phyloP scores from a whole-genome alignment of 2,888 invertebrate genomes.

The Mactromeris polynyma region DNA sequence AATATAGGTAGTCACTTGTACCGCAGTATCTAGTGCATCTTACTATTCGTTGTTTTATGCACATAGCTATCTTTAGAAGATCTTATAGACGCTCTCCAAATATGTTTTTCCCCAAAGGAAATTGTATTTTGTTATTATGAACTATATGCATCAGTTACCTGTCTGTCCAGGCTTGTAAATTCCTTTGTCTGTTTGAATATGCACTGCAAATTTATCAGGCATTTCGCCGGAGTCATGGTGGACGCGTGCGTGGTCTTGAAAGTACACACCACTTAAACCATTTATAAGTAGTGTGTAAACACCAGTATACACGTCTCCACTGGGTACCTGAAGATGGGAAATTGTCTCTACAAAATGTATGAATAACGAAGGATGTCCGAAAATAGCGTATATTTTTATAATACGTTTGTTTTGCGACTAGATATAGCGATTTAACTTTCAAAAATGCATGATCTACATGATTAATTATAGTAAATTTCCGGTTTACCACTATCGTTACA shows the following conservation, averaged over 20 bases:
- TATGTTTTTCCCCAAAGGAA: too few species aligned
- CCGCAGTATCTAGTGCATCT: neutral
- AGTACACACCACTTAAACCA: slow-evolving; percentile 59
- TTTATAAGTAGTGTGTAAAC: slow-evolving; percentile 53
- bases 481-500: too few species aligned
- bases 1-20: neutral
- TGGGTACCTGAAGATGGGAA: slow-evolving; percentile 32
- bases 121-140: too few species aligned
- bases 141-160: slow-evolving; percentile 54
- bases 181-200: slow-evolving; percentile 79
- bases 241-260: slow-evolving; percentile 38
- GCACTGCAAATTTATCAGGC: slow-evolving; percentile 61
- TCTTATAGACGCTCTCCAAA: too few species aligned
- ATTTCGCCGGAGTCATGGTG: slow-evolving; percentile 43
- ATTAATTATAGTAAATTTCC: too few species aligned
- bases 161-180: slow-evolving; percentile 78
- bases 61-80: too few species aligned
- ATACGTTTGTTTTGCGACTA: neutral
- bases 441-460: too few species aligned
- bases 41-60: neutral
- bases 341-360: slow-evolving; percentile 10
- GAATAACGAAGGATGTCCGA: neutral
- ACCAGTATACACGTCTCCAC: neutral
- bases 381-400: neutral
- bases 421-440: too few species aligned